Evolutionary conservation across 2,113 vertebrate species (phyloP).

Genomic region (Abramis brama): DNA sequence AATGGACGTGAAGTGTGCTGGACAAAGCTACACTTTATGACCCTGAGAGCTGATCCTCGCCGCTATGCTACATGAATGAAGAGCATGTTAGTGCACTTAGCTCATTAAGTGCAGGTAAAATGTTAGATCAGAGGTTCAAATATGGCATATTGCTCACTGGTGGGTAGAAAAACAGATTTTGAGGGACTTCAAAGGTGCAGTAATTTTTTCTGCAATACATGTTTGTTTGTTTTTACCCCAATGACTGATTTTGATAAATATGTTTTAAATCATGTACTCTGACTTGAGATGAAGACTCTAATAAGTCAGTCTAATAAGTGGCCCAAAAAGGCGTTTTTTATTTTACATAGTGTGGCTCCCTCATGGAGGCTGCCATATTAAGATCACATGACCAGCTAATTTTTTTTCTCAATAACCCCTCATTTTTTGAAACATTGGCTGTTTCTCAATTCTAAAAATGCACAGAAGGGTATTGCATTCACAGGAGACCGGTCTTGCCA

Average conservation of each 20-base stretch:
- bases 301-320: neutral
- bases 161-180: slow-evolving; percentile 7
- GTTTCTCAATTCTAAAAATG: too few species aligned
- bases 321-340: neutral
- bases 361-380: neutral
- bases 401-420: neutral
- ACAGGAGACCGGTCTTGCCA: too few species aligned
- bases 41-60: slow-evolving; percentile 30
- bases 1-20: slow-evolving; percentile 45
- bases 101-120: slow-evolving; percentile 37
- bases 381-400: too few species aligned
- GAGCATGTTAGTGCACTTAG: slow-evolving; percentile 40
- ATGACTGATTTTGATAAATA: neutral
- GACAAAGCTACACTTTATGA: slow-evolving; percentile 29
- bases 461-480: too few species aligned
- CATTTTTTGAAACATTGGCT: neutral
- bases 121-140: slow-evolving; percentile 17
- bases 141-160: slow-evolving; percentile 14
- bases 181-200: neutral
- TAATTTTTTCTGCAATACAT: neutral
- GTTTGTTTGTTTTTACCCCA: too few species aligned
- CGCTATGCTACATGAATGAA: neutral
- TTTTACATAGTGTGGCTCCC: neutral
- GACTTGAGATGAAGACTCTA: neutral
- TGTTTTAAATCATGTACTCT: neutral